Evolutionary conservation across 2,888 invertebrate genomes (phyloP).

Genomic region (Allophyes oxyacanthae): DNA sequence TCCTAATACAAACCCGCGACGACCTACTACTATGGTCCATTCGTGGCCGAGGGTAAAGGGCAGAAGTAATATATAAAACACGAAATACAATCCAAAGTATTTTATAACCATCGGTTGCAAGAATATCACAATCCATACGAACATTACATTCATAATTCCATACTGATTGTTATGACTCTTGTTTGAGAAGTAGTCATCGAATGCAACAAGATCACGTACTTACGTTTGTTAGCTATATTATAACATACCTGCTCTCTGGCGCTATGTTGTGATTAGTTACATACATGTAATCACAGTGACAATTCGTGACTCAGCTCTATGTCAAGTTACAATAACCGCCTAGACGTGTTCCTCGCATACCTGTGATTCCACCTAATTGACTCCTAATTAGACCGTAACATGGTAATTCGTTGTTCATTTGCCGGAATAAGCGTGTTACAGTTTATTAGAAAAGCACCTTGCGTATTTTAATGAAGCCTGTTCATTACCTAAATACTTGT

Average conservation of each 20-base stretch:
- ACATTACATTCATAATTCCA: conserved; percentile 1
- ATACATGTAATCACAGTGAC: conserved; percentile 27
- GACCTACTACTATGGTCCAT: not conserved
- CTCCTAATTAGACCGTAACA: conserved; percentile 50
- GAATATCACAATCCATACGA: conserved; percentile 11
- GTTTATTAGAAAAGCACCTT: not conserved
- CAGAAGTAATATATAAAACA: conserved; percentile 11
- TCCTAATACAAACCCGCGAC: not conserved
- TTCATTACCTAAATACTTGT: too few species aligned
- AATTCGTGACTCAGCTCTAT: conserved; percentile 22
- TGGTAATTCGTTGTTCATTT: conserved; percentile 35
- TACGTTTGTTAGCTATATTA: conserved; percentile 21
- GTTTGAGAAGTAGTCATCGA: conserved; percentile 36
- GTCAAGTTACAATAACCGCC: conserved; percentile 30
- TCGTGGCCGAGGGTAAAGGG: not conserved
- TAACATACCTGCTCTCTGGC: conserved; percentile 31
- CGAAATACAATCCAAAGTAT: conserved; percentile 13
- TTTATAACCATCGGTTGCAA: conserved; percentile 32
- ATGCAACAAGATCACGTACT: conserved; percentile 50
- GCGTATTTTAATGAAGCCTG: not conserved
- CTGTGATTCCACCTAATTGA: conserved; percentile 32
- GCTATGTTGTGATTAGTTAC: conserved; percentile 35
- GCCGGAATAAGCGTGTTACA: conserved; percentile 3
- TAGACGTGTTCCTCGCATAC: conserved; percentile 36
- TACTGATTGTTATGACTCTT: conserved; percentile 32